phyloP scores from a whole-genome alignment of 2,797 vertebrate genomes.

The Cheirogaleus major region DNA sequence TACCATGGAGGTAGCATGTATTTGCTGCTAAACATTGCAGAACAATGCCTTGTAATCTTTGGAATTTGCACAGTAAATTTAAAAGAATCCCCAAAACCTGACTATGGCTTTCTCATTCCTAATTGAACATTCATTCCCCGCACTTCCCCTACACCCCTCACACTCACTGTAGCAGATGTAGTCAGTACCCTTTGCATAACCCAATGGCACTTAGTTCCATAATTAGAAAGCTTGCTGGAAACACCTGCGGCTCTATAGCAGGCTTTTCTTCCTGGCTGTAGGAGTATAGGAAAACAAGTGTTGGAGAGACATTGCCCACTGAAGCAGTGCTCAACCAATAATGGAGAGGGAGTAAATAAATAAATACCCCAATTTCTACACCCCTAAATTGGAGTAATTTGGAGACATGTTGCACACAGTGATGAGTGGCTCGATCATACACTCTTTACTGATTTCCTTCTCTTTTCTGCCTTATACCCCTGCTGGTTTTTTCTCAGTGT shows the following conservation, averaged over 20 bases:
- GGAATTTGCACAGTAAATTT: not conserved
- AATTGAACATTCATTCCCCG: not conserved
- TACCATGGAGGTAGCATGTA: not conserved
- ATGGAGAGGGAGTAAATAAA: not conserved
- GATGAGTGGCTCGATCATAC: not conserved
- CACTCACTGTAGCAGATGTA: not conserved
- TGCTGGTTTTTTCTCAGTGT: not conserved
- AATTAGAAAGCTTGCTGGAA: not conserved
- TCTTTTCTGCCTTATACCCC: not conserved
- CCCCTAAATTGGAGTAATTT: not conserved
- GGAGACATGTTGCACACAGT: rapidly evolving
- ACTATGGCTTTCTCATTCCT: not conserved
- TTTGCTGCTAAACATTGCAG: not conserved
- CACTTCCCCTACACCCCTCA: not conserved
- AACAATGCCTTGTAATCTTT: not conserved
- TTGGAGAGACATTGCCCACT: not conserved
- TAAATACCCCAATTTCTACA: not conserved
- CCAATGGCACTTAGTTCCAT: not conserved
- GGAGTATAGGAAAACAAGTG: not conserved
- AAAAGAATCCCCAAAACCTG: not conserved
- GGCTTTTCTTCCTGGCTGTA: not conserved
- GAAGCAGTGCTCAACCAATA: not conserved
- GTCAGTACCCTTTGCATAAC: not conserved
- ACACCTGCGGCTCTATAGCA: not conserved
- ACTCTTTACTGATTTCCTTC: not conserved